Conservation (phyloP, 2,888 invertebrate genomes). For the Molanna angustata region DNA sequence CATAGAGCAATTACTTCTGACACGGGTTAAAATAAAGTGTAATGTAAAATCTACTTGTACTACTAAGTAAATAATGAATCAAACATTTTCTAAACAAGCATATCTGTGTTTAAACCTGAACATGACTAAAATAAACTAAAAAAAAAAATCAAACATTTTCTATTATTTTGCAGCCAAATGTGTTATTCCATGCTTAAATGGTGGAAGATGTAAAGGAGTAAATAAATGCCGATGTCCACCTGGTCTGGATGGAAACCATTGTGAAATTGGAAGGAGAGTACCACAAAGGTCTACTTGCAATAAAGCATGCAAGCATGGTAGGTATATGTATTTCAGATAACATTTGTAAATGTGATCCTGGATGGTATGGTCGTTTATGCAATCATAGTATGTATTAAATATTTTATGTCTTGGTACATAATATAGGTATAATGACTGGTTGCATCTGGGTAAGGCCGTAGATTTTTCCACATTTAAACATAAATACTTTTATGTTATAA, state of each 20-base stretch:
- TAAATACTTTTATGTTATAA: no score
- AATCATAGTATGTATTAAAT: constrained; percentile 60
- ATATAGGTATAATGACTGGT: no score
- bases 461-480: no score
- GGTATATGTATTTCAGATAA: constrained; percentile 70
- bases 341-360: constrained; percentile 75
- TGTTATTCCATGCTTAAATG: constrained; percentile 86
- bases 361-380: constrained; percentile 80
- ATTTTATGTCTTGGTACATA: neutral
- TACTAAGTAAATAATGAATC: no score
- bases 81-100: no score
- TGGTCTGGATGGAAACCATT: constrained; percentile 85
- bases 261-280: constrained; percentile 78
- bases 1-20: no score
- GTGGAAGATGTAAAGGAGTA: constrained; percentile 84
- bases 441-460: no score
- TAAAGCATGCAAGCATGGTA: constrained; percentile 74
- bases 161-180: constrained; percentile 68
- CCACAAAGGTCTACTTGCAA: constrained; percentile 68
- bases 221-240: constrained; percentile 86
- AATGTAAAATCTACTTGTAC: no score
- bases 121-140: no score
- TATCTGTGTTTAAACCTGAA: no score
- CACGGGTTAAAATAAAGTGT: no score
- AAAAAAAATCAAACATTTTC: no score